Percentiles rank a stretch among this genome's conserved stretches.
These are phyloP conservation scores for Holocentrus rufus DNA, from an alignment of 2,797 vertebrate species.

Conservation along the genomic window DNA sequence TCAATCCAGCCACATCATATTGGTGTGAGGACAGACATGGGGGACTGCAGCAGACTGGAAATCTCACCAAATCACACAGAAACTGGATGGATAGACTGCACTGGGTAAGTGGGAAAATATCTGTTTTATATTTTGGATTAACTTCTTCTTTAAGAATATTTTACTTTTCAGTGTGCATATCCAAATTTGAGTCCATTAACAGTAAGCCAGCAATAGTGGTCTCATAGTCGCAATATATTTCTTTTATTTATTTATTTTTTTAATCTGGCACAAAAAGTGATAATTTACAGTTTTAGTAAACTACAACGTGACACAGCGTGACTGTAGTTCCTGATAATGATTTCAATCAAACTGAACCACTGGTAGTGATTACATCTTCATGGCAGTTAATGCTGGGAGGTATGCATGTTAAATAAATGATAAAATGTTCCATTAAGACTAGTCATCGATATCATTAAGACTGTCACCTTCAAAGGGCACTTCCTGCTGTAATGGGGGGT, in stretches of 20 bases:
- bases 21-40: too few relatives aligned
- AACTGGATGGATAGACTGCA: too few relatives aligned
- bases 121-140: too few relatives aligned
- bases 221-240: too few relatives aligned
- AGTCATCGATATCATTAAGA: neutral
- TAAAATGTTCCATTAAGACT: neutral
- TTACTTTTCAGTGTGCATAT: too few relatives aligned
- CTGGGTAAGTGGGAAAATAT: too few relatives aligned
- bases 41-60: too few relatives aligned
- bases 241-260: too few relatives aligned
- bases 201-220: neutral
- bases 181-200: neutral
- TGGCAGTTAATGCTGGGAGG: neutral
- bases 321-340: neutral
- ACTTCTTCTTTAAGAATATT: too few relatives aligned
- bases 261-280: neutral
- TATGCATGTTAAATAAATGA: neutral
- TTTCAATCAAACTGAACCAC: neutral
- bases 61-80: too few relatives aligned
- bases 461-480: constrained; percentile 77
- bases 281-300: too few relatives aligned
- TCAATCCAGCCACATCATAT: too few relatives aligned
- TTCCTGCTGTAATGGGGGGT: constrained; percentile 53
- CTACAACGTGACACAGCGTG: neutral
- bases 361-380: neutral